A percentile compares a stretch with the other conserved stretches of the same genome.
These are phyloP conservation scores for Poecilia gillii DNA, from an alignment of 2,797 vertebrate species.

Conservation along the genomic window DNA sequence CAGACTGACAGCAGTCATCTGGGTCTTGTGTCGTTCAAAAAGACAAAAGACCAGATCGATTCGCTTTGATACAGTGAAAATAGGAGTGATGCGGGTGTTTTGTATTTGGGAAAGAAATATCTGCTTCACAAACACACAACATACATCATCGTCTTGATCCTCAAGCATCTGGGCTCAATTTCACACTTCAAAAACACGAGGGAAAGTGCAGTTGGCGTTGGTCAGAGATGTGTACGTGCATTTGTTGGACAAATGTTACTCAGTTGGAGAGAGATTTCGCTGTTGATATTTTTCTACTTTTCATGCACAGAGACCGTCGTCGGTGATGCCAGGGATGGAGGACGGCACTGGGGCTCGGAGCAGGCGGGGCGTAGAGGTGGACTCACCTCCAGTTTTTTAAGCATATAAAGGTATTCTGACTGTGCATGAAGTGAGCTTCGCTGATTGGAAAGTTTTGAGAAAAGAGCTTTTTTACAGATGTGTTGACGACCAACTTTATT, in stretches of 20 bases:
- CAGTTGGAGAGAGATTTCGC: constrained; percentile 37
- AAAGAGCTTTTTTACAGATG: constrained; percentile 6
- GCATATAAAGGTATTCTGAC: neutral
- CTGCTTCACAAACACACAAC: constrained; percentile 10
- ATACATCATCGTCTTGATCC: constrained; percentile 58
- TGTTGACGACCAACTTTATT: constrained; percentile 16
- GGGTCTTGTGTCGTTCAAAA: constrained; percentile 9
- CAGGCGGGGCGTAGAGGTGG: constrained; percentile 9
- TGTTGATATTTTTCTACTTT: constrained; percentile 38
- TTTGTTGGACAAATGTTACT: constrained; percentile 35
- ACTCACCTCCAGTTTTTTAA: neutral
- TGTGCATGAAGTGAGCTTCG: neutral
- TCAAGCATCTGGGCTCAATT: constrained; percentile 82
- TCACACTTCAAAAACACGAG: constrained; percentile 69
- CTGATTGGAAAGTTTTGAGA: constrained; percentile 3
- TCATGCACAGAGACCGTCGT: constrained; percentile 15
- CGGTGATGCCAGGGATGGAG: constrained; percentile 40
- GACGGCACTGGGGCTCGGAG: constrained; percentile 12
- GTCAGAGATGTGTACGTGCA: constrained; percentile 29
- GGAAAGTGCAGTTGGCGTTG: constrained; percentile 56
- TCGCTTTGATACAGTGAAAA: constrained; percentile 35
- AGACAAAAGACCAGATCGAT: neutral
- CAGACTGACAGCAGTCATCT: neutral
- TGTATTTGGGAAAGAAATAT: constrained; percentile 30
- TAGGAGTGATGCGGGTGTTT: constrained; percentile 40